phyloP scores from a whole-genome alignment of 2,113 vertebrate genomes.

The Apus apus region DNA sequence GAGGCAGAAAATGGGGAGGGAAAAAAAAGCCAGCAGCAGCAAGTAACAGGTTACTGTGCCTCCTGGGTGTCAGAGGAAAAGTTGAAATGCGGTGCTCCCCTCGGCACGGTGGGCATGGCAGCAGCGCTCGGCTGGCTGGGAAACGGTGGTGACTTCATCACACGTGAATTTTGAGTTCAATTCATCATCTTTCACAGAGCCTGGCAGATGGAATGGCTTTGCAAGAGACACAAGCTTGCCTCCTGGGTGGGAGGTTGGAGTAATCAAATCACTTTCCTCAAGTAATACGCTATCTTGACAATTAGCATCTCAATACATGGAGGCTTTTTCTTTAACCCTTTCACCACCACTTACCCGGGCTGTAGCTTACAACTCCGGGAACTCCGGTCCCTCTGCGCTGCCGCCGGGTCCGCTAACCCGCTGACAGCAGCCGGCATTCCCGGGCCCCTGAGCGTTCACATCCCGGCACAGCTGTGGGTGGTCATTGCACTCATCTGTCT shows the following conservation, averaged over 20 bases:
- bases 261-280: constrained; percentile 31
- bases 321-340: constrained; percentile 34
- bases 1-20: constrained; percentile 55
- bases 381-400: not conserved
- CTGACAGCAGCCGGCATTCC: not conserved
- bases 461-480: not conserved
- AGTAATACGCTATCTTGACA: constrained; percentile 9
- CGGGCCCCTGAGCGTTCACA: not conserved
- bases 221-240: not conserved
- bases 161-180: not conserved
- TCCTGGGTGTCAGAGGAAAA: constrained; percentile 61
- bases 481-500: not conserved
- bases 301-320: not conserved
- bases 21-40: constrained; percentile 8
- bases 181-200: not conserved
- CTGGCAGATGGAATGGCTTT: constrained; percentile 17
- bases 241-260: constrained; percentile 37
- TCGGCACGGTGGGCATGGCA: constrained; percentile 3
- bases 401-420: not conserved
- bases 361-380: not conserved
- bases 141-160: constrained; percentile 31
- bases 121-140: constrained; percentile 21
- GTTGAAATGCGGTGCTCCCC: constrained; percentile 50
- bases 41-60: constrained; percentile 81
- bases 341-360: not conserved